Evolutionary conservation across 2,113 vertebrate species (phyloP).

Genomic region (Microtus oregoni): DNA sequence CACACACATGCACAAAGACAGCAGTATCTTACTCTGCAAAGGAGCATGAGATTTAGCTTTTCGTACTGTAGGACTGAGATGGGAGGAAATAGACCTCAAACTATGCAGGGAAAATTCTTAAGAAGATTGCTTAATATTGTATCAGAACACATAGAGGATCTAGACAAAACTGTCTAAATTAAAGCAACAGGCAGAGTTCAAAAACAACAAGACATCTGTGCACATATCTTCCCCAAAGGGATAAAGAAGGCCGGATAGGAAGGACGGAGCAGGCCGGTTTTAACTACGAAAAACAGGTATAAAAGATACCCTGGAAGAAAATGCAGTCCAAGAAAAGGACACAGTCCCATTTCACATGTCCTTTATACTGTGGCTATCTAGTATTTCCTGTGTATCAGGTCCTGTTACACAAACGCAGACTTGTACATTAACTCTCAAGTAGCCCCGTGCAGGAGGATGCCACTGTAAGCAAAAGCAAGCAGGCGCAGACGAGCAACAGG

Average conservation of each 20-base stretch:
- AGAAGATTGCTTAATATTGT: background rate
- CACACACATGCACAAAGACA: background rate
- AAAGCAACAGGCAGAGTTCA: background rate
- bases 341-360: background rate
- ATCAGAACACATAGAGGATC: background rate
- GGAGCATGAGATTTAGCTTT: background rate
- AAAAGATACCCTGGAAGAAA: slow-evolving; percentile 3
- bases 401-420: background rate
- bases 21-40: background rate
- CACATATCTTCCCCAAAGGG: background rate
- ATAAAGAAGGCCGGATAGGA: background rate
- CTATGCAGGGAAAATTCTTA: background rate
- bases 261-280: background rate
- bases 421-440: background rate
- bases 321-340: background rate
- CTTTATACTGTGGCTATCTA: background rate
- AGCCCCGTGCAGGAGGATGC: background rate
- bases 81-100: background rate
- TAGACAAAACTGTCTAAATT: background rate
- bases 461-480: background rate
- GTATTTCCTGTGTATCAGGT: background rate
- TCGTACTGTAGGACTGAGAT: background rate
- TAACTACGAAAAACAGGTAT: background rate
- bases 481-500: background rate
- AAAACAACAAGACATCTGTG: background rate